These are phyloP conservation scores for Acropternis orthonyx DNA, from an alignment of 2,797 vertebrate genomes.

Conservation along the genomic window DNA sequence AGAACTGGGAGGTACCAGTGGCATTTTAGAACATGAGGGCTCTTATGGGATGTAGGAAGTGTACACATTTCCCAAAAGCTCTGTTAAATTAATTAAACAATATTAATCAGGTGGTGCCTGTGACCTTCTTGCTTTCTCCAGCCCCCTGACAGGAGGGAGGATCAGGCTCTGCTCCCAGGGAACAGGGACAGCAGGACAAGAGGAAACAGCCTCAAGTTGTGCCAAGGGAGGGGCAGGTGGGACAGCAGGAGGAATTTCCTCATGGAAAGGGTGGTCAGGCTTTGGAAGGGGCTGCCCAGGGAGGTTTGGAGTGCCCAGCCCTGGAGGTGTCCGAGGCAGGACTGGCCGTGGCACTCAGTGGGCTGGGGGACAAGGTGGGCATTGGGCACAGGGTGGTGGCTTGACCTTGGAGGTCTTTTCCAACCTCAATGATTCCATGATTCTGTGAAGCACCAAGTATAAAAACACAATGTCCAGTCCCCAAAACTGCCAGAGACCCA, in stretches of 20 bases:
- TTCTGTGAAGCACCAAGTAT: background rate
- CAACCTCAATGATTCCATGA: background rate
- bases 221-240: background rate
- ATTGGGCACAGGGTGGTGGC: background rate
- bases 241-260: background rate
- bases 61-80: background rate
- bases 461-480: accelerated
- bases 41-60: background rate
- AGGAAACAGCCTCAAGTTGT: background rate
- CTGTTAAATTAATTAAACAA: background rate
- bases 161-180: background rate
- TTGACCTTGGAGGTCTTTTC: background rate
- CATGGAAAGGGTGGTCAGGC: background rate
- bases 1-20: background rate
- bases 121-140: background rate
- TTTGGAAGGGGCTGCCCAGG: background rate
- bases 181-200: background rate
- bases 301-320: background rate
- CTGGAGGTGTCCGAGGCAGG: accelerated
- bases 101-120: background rate
- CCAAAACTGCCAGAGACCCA: background rate
- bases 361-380: background rate
- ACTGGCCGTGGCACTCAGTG: background rate
- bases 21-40: background rate
- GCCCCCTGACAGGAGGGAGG: background rate